phyloP scores from a whole-genome alignment of 2,888 invertebrate genomes.

The Platypus cylindrus region DNA sequence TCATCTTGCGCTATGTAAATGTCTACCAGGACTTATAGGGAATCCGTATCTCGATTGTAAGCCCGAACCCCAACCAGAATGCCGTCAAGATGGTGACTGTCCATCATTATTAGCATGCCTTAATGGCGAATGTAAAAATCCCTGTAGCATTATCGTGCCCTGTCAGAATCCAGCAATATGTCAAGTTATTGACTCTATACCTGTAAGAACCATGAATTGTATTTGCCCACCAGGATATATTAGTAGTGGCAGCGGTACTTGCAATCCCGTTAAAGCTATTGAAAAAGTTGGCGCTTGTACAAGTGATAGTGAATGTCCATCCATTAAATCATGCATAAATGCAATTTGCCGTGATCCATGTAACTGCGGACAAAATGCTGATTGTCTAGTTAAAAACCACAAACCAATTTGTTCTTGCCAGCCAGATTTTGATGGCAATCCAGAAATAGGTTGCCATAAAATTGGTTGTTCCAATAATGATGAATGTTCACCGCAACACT shows the following conservation, averaged over 20 bases:
- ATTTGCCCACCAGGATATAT: conserved; percentile 81
- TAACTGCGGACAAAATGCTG: conserved; percentile 72
- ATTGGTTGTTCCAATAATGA: conserved; percentile 59
- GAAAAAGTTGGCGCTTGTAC: conserved; percentile 54
- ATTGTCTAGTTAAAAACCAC: conserved; percentile 73
- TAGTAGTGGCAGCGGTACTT: conserved; percentile 69
- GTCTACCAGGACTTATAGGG: conserved; percentile 60
- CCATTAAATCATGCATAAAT: conserved; percentile 66
- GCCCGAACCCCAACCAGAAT: conserved; percentile 60
- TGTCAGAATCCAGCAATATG: conserved; percentile 71
- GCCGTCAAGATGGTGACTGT: conserved; percentile 72
- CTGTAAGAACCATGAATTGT: conserved; percentile 81
- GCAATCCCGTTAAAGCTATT: conserved; percentile 55
- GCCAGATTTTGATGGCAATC: conserved; percentile 71
- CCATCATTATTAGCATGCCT: conserved; percentile 69
- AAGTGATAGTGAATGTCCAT: conserved; percentile 64
- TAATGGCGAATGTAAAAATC: conserved; percentile 69
- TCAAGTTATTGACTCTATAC: conserved; percentile 65
- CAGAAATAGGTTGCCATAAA: conserved; percentile 66
- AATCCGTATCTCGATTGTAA: conserved; percentile 74
- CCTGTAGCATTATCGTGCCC: conserved; percentile 64
- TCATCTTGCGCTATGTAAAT: conserved; percentile 76
- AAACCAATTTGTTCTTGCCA: conserved; percentile 79
- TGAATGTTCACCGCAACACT: conserved; percentile 71
- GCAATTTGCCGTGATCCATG: conserved; percentile 75